These are phyloP conservation scores for Dipus sagitta DNA, from an alignment of 2,797 vertebrate species.

Conservation along the genomic window DNA sequence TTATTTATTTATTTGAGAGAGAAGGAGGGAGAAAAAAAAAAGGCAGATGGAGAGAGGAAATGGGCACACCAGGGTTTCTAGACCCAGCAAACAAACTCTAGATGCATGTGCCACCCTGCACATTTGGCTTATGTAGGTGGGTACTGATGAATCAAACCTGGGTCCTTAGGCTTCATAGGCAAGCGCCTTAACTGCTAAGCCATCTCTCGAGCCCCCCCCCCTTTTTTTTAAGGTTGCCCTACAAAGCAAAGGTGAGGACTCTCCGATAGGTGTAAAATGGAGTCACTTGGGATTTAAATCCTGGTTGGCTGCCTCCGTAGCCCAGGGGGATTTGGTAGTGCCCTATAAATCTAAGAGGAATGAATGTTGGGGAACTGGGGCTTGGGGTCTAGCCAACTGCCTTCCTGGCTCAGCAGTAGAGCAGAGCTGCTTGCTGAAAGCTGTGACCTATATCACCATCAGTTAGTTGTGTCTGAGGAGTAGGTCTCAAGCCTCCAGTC, in stretches of 20 bases:
- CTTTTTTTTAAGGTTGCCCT: neutral
- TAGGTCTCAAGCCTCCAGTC: slow-evolving; percentile 70
- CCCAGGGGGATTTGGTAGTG: neutral
- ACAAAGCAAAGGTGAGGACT: neutral
- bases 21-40: no score
- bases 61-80: no score
- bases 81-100: no score
- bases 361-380: slow-evolving; percentile 33
- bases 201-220: no score
- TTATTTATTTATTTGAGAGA: no score
- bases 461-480: slow-evolving; percentile 52
- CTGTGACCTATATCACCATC: neutral
- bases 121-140: no score
- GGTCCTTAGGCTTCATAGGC: no score
- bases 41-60: no score
- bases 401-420: slow-evolving; percentile 14
- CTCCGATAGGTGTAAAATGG: neutral
- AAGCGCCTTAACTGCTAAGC: no score
- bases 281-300: slow-evolving; percentile 15
- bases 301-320: neutral
- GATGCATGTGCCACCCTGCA: no score
- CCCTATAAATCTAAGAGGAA: slow-evolving; percentile 41
- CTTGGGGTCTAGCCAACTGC: slow-evolving; percentile 37
- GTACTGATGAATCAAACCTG: no score
- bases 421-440: slow-evolving; percentile 19